Evolutionary conservation across 2,797 vertebrate species (phyloP), one percentile per base, ranked within the genome.

Genomic region (Notoglanidium macrostoma): DNA sequence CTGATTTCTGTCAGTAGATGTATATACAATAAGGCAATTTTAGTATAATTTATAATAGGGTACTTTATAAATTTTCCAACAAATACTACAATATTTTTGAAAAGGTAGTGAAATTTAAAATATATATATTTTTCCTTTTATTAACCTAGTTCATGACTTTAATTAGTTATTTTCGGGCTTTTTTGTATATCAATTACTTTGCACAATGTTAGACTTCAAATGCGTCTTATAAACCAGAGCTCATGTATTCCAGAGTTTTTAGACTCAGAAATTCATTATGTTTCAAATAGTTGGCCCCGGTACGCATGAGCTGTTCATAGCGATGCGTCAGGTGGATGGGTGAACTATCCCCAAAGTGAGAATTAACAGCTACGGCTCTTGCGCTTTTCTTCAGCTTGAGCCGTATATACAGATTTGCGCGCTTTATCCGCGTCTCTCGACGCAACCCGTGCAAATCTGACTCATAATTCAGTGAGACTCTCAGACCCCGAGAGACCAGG

Each of bases 401-500:
- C 57, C n/a, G 21, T 61, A 59, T 0, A 81, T 61, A 59, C 0
- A 81, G 21, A 46, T 81, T 49, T 82, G 26, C 26, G n/a, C 59
- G 6, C 59, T 44, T 81, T 29, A 63, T n/a, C 6, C 26, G 79
- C 35, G 32, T 46, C 35, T 63, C 21, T 15, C 35, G 35, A 61
- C 57, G 77, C 29, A 57, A 40, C 78, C 32, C 10, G 40, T 46
- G 79, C 26, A 67, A 65, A 67, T 21, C 21, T 29, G 80, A 67
- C 61, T 67, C 46, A 32, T 82, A 65, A 65, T 65, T 82, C 80
- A 49, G 26, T 49, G 73, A 85, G 57, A n/a, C 72, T 65, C 29
- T 67, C 19, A 51, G 79, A 65, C 68, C 85, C 83, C 68, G 23
- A 65, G 83, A 79, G 83, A 88, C 40, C 83, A 85, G 57, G 72